A percentile compares a stretch with the other conserved stretches of the same genome.
phyloP scores from a whole-genome alignment of 2,113 vertebrate species.

The Ibidorhyncha struthersii region DNA sequence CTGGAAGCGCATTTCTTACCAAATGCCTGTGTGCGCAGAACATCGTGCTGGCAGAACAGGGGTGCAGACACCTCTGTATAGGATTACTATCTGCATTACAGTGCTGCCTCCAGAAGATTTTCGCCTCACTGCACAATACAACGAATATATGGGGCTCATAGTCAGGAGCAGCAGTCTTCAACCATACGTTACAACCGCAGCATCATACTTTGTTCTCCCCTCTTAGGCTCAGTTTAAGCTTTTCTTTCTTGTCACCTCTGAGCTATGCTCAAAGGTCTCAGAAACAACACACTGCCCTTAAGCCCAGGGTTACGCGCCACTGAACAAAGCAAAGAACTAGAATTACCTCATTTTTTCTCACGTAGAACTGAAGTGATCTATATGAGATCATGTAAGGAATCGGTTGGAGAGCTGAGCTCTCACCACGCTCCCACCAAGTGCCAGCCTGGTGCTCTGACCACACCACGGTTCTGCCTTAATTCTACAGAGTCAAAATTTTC shows the following conservation, averaged over 20 bases:
- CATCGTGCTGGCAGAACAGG: not conserved
- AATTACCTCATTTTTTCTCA: not conserved
- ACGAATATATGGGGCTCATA: not conserved
- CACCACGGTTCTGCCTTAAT: not conserved
- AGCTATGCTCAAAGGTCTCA: not conserved
- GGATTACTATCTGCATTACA: not conserved
- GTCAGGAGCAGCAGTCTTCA: not conserved
- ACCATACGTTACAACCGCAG: accelerated
- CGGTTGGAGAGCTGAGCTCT: not conserved
- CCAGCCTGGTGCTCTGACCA: not conserved
- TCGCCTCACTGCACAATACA: not conserved
- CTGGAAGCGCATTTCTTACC: not conserved
- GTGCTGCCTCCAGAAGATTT: not conserved
- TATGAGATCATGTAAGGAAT: accelerated
- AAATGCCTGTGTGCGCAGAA: accelerated
- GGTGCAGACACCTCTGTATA: accelerated
- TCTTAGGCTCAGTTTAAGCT: not conserved
- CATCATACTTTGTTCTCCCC: not conserved
- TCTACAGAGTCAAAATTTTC: not conserved
- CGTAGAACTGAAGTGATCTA: not conserved
- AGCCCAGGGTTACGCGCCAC: not conserved
- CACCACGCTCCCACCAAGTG: not conserved
- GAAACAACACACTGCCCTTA: not conserved
- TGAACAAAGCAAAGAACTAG: not conserved
- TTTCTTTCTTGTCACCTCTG: not conserved